Evolutionary conservation across 2,888 invertebrate genomes (phyloP), one percentile per base, ranked within the genome.

Genomic region (Acleris cristana): DNA sequence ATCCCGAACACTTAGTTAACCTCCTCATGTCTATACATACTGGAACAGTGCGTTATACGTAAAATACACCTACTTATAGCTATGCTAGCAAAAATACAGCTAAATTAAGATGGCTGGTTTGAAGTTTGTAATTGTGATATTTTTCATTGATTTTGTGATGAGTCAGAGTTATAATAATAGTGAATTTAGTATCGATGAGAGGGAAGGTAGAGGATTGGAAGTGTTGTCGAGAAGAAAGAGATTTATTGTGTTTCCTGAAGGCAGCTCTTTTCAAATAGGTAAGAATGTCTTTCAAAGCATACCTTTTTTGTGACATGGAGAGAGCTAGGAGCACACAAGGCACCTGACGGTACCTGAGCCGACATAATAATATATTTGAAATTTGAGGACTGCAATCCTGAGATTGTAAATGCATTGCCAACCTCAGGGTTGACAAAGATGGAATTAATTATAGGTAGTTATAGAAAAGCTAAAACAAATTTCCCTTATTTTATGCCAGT

Each of bases 221-320:
- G 67, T 90, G 51, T 80, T 94, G 61, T 94, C 94, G 1, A 85
- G 94, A 70, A 88, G 87, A 67, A 94, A 94, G 76, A 86, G 95
- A 71, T 94, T 94, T 76, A 76, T 95, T 58, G 84, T 94, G 71
- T 94, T 94, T 79, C 93, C 94, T 2, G 94, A 94, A 85, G 94
- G 95, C 62, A 94, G 94, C 75, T 94, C 94, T 19, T 79, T 95
- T 54, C 94, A 95, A 83, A 87, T 95, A 71, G 93, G 94, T 94
- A 78, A 86, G 91, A 66, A 58, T 57, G 51, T 23, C 23, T 14
- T 14, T 10, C 14, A 40, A 14, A 40, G 34, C 3, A 3, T 34
- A 34, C 10, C 26, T 10, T 10, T 34, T 10, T 34, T 10, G 10
- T 34, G 34, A 10, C 34, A 8, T 8, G 34, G 10, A 10, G 34